Conservation (phyloP, 2,888 invertebrate genomes). For the Tetropium fuscum region DNA sequence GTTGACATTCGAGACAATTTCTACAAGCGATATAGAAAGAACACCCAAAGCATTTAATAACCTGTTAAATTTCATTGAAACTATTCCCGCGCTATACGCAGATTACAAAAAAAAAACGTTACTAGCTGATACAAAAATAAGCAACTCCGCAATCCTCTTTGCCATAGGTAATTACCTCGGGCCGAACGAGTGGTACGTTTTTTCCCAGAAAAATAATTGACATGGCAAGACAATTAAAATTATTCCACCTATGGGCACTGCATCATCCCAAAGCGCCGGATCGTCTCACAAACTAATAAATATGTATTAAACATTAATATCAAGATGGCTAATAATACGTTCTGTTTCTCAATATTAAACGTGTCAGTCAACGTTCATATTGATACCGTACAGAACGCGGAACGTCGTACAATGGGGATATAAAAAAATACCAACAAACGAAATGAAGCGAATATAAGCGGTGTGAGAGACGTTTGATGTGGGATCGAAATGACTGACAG, state of each 20-base stretch:
- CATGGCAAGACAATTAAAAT: constrained; percentile 33
- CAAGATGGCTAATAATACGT: constrained; percentile 58
- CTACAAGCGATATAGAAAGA: too few species aligned
- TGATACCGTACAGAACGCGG: constrained; percentile 49
- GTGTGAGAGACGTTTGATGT: constrained; percentile 52
- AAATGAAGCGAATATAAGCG: constrained; percentile 57
- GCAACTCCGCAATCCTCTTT: neutral
- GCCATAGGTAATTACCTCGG: neutral
- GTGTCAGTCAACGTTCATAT: constrained; percentile 58
- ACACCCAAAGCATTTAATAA: too few species aligned
- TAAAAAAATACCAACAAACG: constrained; percentile 46
- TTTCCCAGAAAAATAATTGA: constrained; percentile 5
- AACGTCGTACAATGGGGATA: constrained; percentile 24
- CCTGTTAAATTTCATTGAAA: too few species aligned
- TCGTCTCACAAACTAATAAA: constrained; percentile 56
- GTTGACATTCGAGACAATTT: too few species aligned
- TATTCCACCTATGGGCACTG: constrained; percentile 29
- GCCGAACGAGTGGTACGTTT: neutral
- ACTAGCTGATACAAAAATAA: too few species aligned
- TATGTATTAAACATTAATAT: constrained; percentile 62
- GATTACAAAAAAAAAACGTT: too few species aligned
- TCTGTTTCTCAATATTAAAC: constrained; percentile 56
- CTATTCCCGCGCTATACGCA: too few species aligned
- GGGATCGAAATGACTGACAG: constrained; percentile 58
- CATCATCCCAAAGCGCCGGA: constrained; percentile 27